Evolutionary conservation across 2,888 invertebrate genomes (phyloP), one percentile per base, ranked within the genome.

Genomic region (Bhutanitis thaidina): DNA sequence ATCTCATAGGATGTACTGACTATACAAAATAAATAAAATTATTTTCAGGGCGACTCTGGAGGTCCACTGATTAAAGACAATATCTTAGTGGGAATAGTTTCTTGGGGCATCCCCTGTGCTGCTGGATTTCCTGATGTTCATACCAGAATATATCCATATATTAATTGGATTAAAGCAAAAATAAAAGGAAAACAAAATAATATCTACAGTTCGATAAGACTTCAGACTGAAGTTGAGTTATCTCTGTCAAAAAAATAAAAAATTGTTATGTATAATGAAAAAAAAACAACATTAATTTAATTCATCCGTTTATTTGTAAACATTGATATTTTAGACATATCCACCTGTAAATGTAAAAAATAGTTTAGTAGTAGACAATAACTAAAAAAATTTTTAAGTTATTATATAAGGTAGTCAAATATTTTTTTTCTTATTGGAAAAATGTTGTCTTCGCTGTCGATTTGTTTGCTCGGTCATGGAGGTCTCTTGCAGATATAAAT

Each of bases 31-130:
- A 20, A 20, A 13, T n/a, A 10, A 15, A 32, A 46, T 13, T 20
- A 32, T 61, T 76, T 77, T 25, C 69, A 90, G 90, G 90, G 90
- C 30, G 90, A 90, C 65, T 90, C 90, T 4, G 90, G 90, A 7
- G 80, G 87, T 43, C 88, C 89, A 13, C 49, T 90, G 40, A 65
- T 77, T 44, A 81, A 69, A 61, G 65, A 67, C 9, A 60, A 69
- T 14, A 59, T 73, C 46, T 63, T 90, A 0, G 84, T 81, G 12
- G 90, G 89, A 8, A 36, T 89, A 3, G 83, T 87, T 1, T 89
- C 89, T 7, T 90, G 89, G 84, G 90, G 90, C 1, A 84, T 89
- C 15, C 89, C 90, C 1, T 90, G 90, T 54, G 90, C 82, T 1
- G 67, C 71, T 27, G 89, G 90, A 1, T 90, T 87, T 43, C 90